Evolutionary conservation across 2,113 vertebrate species (phyloP), one percentile per base, ranked within the genome.

Genomic region (Coracopsis vasa): DNA sequence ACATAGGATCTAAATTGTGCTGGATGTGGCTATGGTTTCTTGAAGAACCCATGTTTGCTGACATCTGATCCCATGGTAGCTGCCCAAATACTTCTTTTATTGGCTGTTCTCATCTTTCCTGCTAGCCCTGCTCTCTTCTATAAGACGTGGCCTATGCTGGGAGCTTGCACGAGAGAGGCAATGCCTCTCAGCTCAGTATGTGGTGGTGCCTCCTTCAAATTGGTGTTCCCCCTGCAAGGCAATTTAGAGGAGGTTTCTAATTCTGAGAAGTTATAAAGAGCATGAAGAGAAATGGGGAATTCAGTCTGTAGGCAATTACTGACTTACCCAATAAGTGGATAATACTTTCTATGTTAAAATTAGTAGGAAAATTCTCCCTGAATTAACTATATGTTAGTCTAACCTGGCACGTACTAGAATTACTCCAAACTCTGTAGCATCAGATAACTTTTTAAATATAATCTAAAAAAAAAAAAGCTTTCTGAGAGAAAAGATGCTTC

Each of bases 121-220:
- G 28, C 33, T 61, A 29, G 24, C 16, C 35, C 23, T 58, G 11
- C 53, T 53, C 50, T 41, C 4, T 15, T 28, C 50, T 74, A 6
- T 24, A 45, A 47, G 65, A 47, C 1, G 4, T 21, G 7, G 12
- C 21, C 31, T 11, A 1, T 13, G 39, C 6, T 10, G 16, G 24
- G 39, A 25, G 39, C 23, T 67, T 7, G 12, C 8, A 9, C 0
- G 2, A 60, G 16, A 54, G 13, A 42, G 20, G 7, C 19, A 42
- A 0, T 16, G 31, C 5, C 11, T 5, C 67, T 9, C 50, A 48
- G 33, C 24, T 80, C 35, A 33, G 48, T n/a, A 15, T 2, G 0
- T 2, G 21, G 45, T 3, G 4, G 2, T 42, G 37, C 7, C 19
- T 28, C 16, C 45, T 61, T 78, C 74, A 33, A 11, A 13, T 4